A percentile compares a stretch with the other conserved stretches of the same genome.
These are phyloP conservation scores for Eilema depressum DNA, from an alignment of 2,888 invertebrate genomes.

Conservation along the genomic window DNA sequence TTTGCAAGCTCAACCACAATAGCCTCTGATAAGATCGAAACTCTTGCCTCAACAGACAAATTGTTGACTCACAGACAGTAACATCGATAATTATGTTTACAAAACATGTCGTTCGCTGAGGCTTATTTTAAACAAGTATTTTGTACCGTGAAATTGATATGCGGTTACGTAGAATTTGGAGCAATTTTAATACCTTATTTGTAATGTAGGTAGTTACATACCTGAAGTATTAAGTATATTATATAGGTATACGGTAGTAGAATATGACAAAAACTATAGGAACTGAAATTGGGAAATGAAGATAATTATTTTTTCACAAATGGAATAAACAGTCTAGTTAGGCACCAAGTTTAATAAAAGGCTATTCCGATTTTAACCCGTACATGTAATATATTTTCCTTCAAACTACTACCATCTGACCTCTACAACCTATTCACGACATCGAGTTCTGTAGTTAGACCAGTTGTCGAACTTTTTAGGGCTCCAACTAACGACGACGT, in stretches of 20 bases:
- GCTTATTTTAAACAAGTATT: constrained; percentile 65
- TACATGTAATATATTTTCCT: too few species aligned
- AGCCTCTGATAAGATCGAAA: constrained; percentile 79
- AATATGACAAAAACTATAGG: background rate
- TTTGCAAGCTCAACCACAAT: constrained; percentile 71
- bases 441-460: too few species aligned
- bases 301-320: background rate
- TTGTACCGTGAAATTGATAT: constrained; percentile 80
- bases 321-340: too few species aligned
- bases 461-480: too few species aligned
- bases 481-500: too few species aligned
- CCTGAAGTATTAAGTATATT: background rate
- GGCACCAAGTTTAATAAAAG: too few species aligned
- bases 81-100: constrained; percentile 76
- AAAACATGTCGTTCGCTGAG: constrained; percentile 79
- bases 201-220: background rate
- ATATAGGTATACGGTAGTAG: background rate
- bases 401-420: too few species aligned
- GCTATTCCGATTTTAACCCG: too few species aligned
- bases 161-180: constrained; percentile 55
- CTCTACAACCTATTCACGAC: too few species aligned
- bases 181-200: constrained; percentile 23
- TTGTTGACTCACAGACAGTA: constrained; percentile 70
- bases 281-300: background rate
- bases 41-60: constrained; percentile 76